Evolutionary conservation across 1,140 invertebrate species (phyloP), one percentile per base, ranked within the genome.

Genomic region (Drosophila auraria): DNA sequence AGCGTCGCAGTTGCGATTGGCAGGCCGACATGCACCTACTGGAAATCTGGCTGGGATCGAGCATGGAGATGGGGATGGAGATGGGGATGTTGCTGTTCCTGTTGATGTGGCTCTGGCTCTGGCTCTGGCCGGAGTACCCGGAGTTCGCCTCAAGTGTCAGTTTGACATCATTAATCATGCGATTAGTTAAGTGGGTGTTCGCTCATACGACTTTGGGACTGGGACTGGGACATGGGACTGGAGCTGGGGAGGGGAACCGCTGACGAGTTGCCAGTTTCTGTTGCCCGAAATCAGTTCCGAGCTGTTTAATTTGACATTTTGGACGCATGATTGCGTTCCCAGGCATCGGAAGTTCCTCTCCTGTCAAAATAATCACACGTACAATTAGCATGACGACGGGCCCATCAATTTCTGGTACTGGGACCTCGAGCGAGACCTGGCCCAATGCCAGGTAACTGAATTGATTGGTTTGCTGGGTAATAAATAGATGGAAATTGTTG

Each of bases 111-210:
- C 38, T 14, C 25, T 8, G 60, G 27, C 27, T 30, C 27, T 20
- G 20, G 17, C 23, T 50, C 36, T n/a, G 47, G 15, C 33, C 23
- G 9, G 17, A 57, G 54, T 40, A 25, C n/a, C n/a, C 61, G 33
- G 51, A 60, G 66, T 73, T 76, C 58, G 69, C 84, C 81, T 84
- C 72, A 82, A 87, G 73, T 86, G 80, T 82, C 81, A 84, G 83
- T 83, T 92, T 82, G 76, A 83, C 91, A 89, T 91, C 91, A 92
- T 92, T 92, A 92, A 92, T 92, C 91, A 92, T 92, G 91, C 80
- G 91, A 92, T 92, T 92, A 92, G 91, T 91, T 91, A 92, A 92
- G 83, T 92, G 91, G 91, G 91, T 83, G 91, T 90, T 89, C 64
- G 70, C 53, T 84, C 62, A 66, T 65, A 71, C 68, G 25, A 64